phyloP scores from a whole-genome alignment of 2,888 invertebrate genomes.

The Rotaria magnacalcarata region DNA sequence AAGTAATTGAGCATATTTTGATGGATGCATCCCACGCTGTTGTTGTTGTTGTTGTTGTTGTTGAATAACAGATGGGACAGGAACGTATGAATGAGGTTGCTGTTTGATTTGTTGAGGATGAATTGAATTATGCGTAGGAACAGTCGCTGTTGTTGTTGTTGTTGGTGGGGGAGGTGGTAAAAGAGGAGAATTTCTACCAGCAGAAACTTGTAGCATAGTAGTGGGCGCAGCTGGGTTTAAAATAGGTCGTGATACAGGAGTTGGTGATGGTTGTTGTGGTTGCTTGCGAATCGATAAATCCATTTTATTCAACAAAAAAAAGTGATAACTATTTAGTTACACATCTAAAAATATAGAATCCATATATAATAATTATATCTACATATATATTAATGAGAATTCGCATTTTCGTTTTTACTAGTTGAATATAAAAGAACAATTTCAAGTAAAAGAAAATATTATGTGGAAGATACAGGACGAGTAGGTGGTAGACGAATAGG shows the following conservation, averaged over 20 bases:
- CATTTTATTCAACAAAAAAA: not conserved
- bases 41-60: not conserved
- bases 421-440: not conserved
- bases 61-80: not conserved
- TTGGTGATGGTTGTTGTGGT: not conserved
- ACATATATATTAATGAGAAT: not conserved
- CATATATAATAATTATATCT: not conserved
- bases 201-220: not conserved
- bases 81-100: not conserved
- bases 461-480: not conserved
- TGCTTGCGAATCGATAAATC: conserved; percentile 13
- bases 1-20: conserved; percentile 76
- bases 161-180: not conserved
- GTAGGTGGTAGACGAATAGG: conserved; percentile 9
- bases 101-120: not conserved
- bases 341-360: not conserved
- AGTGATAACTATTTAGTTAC: too few relatives aligned
- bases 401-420: not conserved
- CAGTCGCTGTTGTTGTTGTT: not conserved
- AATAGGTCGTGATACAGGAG: not conserved
- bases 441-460: not conserved
- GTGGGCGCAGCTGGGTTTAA: not conserved
- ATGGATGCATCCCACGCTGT: conserved; percentile 15
- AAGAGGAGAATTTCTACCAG: not conserved
- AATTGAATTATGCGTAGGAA: not conserved